These are phyloP conservation scores for Chrysoperla carnea DNA, from an alignment of 1,140 invertebrate species.

Conservation along the genomic window DNA sequence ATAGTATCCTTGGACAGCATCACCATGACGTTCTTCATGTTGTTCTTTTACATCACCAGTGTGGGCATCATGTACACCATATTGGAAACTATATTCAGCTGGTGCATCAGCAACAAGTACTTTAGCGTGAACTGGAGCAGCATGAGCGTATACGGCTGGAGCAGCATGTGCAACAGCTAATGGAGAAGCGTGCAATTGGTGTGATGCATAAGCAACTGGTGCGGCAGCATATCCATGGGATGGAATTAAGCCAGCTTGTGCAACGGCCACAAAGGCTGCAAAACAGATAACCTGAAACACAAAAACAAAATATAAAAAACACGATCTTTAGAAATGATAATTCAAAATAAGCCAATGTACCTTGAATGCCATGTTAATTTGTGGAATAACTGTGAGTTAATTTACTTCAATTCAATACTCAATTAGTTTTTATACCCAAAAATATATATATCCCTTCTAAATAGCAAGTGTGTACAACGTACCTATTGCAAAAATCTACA, in stretches of 20 bases:
- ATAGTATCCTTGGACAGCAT: constrained; percentile 13
- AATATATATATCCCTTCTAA: too few species aligned
- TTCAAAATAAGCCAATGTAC: too few species aligned
- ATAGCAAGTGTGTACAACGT: too few species aligned
- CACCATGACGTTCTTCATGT: constrained; percentile 11
- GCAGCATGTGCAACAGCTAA: too few species aligned
- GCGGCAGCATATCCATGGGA: background rate
- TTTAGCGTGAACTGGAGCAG: constrained; percentile 16
- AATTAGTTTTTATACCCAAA: too few species aligned
- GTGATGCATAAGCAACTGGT: background rate
- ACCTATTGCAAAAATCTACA: too few species aligned
- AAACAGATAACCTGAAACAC: constrained; percentile 6
- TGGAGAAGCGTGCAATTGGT: background rate
- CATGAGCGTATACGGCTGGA: constrained; percentile 4
- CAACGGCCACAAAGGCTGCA: constrained; percentile 6
- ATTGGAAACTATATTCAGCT: constrained; percentile 12
- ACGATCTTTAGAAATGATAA: too few species aligned
- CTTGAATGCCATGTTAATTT: too few species aligned
- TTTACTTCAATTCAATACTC: too few species aligned
- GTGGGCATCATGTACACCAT: constrained; percentile 24
- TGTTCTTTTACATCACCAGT: constrained; percentile 20
- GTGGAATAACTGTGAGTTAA: too few species aligned
- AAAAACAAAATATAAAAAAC: background rate
- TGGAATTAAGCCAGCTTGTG: constrained; percentile 5
- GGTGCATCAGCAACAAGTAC: constrained; percentile 8